Evolutionary conservation across 2,113 vertebrate genomes (phyloP).

Genomic region (Mungos mungo): DNA sequence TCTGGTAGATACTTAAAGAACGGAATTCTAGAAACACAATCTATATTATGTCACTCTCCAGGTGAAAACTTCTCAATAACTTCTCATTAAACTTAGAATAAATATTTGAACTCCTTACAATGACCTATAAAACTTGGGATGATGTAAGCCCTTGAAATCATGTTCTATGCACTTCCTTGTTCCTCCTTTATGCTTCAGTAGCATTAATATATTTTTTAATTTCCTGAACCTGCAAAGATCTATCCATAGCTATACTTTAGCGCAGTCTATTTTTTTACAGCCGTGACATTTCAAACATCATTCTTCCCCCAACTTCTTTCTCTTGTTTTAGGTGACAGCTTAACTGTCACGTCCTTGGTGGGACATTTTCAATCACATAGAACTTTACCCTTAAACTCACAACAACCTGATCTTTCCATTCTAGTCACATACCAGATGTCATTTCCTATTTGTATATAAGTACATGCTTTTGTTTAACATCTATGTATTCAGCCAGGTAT

Average conservation of each 20-base stretch:
- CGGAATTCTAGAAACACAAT: background rate
- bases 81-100: constrained; percentile 30
- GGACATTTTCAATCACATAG: background rate
- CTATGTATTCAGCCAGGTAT: background rate
- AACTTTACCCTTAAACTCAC: background rate
- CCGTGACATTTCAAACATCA: background rate
- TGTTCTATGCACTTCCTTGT: background rate
- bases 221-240: background rate
- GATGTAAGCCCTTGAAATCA: background rate
- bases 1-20: background rate
- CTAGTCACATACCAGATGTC: no score
- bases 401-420: background rate
- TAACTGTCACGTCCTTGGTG: background rate
- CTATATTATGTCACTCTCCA: background rate
- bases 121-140: background rate
- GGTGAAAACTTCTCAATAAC: background rate
- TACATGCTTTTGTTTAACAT: background rate
- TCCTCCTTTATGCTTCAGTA: background rate
- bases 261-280: background rate
- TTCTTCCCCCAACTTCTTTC: background rate
- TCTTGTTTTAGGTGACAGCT: constrained; percentile 1
- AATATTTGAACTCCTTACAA: background rate
- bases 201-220: background rate
- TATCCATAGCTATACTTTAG: background rate
- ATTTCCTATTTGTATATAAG: background rate